Evolutionary conservation across 2,797 vertebrate genomes (phyloP), one percentile per base, ranked within the genome.

Genomic region (Lepus oiostolus): DNA sequence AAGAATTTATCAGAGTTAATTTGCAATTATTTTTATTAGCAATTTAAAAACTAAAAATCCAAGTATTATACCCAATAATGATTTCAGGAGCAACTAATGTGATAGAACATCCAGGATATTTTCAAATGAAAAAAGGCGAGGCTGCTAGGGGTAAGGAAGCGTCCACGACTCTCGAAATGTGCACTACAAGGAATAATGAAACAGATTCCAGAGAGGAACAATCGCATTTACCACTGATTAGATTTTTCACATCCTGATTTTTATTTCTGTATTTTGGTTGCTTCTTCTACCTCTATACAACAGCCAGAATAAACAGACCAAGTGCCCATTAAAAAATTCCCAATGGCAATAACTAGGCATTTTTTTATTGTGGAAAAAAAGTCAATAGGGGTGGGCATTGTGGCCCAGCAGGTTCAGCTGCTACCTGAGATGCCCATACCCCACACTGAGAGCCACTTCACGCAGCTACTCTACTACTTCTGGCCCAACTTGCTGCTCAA

Each of bases 21-120:
- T 95, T 85, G 77, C 54, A 86, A 83, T 91, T 93, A 93, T 82
- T 93, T 94, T 90, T 95, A 95, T 92, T 93, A 87, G 81, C 8
- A 68, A 93, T 91, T 95, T 85, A 4, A 74, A 94, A 94, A 52
- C 52, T 88, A 93, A 85, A 95, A 94, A 92, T 83, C 79, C 14
- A 83, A 93, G 9, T 85, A 90, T 82, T 89, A 79, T 80, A 79
- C 38, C n/a, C 67, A 95, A 65, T 89, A 92, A 95, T 93, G 47
- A 87, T 84, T 85, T 91, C 82, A 89, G 38, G 54, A 79, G 68
- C 21, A 88, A 30, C 60, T 79, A 75, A 89, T 91, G 30, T 90
- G 35, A 90, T 52, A 90, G 85, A 95, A 65, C 62, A 8, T 79
- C 35, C 65, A 77, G 42, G 7, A 47, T 88, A 79, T 85, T 94